phyloP scores from a whole-genome alignment of 2,888 invertebrate species.

The Clanis bilineata region DNA sequence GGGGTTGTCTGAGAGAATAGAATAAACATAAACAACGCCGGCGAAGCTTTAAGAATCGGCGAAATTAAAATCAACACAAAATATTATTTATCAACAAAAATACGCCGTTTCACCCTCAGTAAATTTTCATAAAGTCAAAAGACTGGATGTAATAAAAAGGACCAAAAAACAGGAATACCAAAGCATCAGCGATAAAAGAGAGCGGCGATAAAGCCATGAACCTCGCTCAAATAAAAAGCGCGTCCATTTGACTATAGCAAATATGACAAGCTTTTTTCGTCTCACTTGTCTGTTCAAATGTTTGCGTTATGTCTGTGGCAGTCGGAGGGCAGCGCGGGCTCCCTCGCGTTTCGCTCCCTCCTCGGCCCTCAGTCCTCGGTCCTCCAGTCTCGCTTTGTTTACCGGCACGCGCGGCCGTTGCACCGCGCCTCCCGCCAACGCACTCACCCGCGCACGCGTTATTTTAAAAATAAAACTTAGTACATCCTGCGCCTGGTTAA shows the following conservation, averaged over 20 bases:
- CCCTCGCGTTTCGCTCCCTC: conserved; percentile 47
- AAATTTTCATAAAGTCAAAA: neutral
- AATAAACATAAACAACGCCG: neutral
- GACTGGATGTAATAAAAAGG: conserved; percentile 4
- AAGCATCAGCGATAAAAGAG: conserved; percentile 2
- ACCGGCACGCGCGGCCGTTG: conserved; percentile 63
- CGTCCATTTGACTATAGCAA: conserved; percentile 26
- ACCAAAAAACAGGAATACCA: neutral
- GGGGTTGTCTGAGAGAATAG: too few species aligned
- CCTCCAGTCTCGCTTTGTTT: conserved; percentile 69
- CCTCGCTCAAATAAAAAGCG: conserved; percentile 6
- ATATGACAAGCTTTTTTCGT: conserved; percentile 45
- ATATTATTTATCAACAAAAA: neutral
- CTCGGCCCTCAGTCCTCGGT: conserved; percentile 21
- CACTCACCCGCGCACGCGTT: conserved; percentile 37
- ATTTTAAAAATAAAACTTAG: conserved; percentile 61
- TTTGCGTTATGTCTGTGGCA: conserved; percentile 60
- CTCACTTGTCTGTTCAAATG: conserved; percentile 54
- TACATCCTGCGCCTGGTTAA: conserved; percentile 37
- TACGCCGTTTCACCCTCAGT: neutral
- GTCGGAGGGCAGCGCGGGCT: conserved; percentile 37
- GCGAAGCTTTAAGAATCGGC: neutral
- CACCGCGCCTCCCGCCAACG: conserved; percentile 36
- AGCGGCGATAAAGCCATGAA: conserved; percentile 17
- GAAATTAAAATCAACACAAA: neutral